Conservation (phyloP, 2,113 vertebrate species). For the Brienomyrus longianalis region DNA sequence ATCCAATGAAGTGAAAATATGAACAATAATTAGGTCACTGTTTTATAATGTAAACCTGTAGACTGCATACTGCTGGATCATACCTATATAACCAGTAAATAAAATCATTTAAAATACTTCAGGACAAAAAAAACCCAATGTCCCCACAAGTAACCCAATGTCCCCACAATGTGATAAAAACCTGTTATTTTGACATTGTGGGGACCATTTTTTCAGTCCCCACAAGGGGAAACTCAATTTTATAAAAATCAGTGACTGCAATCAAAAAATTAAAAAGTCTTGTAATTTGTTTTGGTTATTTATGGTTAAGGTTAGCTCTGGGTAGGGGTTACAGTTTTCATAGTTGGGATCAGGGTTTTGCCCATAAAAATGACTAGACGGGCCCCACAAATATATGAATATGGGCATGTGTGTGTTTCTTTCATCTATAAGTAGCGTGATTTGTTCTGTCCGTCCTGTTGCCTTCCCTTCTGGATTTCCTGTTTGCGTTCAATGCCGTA, state of each 20-base stretch:
- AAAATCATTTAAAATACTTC: background rate
- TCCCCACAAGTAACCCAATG: background rate
- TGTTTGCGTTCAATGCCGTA: background rate
- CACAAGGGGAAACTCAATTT: background rate
- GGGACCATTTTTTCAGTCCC: background rate
- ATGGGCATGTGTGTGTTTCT: background rate
- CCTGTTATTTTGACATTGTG: too few species aligned
- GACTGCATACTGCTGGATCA: background rate
- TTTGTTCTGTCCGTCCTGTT: background rate
- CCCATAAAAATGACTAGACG: background rate
- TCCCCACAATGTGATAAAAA: too few species aligned
- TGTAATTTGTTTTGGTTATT: background rate
- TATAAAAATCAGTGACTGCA: background rate
- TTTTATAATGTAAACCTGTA: background rate
- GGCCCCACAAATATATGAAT: background rate
- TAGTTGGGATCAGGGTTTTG: background rate
- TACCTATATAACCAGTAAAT: background rate
- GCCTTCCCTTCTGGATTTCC: background rate
- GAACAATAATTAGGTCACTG: background rate
- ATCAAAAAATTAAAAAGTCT: too few species aligned
- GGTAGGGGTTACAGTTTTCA: too few species aligned
- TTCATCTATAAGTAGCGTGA: background rate
- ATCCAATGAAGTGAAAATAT: background rate
- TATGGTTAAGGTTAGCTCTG: background rate
- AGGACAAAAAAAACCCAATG: background rate